Conservation (phyloP, 2,797 vertebrate species). For the Gobio occitaniae region DNA sequence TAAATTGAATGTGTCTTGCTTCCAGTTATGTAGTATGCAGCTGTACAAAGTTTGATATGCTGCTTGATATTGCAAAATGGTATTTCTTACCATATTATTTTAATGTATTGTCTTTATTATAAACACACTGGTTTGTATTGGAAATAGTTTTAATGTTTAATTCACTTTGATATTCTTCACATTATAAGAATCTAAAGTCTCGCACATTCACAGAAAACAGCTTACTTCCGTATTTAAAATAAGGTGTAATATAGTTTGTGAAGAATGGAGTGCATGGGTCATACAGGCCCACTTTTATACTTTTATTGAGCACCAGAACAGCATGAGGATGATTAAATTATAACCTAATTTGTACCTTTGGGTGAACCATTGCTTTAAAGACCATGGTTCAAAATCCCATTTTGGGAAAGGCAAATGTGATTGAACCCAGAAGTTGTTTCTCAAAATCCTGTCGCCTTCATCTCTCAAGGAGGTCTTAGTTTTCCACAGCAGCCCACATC, state of each 20-base stretch:
- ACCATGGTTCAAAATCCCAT: constrained; percentile 26
- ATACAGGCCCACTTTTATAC: background rate
- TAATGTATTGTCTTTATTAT: background rate
- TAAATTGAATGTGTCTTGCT: background rate
- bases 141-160: background rate
- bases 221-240: background rate
- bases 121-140: background rate
- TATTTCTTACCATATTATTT: background rate
- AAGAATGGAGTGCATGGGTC: background rate
- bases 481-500: constrained; percentile 65
- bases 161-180: background rate
- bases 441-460: constrained; percentile 73
- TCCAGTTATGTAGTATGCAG: background rate
- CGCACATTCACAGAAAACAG: background rate
- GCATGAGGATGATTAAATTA: background rate
- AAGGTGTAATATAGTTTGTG: background rate
- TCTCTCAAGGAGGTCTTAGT: constrained; percentile 78
- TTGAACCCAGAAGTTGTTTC: constrained; percentile 65
- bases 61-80: background rate
- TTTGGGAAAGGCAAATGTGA: constrained; percentile 49
- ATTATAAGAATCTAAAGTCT: background rate
- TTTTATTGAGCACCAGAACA: background rate
- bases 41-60: background rate
- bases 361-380: constrained; percentile 19
- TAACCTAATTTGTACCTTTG: background rate